Evolutionary conservation across 1,140 invertebrate species (phyloP).

Genomic region (Eulimnadia texana): DNA sequence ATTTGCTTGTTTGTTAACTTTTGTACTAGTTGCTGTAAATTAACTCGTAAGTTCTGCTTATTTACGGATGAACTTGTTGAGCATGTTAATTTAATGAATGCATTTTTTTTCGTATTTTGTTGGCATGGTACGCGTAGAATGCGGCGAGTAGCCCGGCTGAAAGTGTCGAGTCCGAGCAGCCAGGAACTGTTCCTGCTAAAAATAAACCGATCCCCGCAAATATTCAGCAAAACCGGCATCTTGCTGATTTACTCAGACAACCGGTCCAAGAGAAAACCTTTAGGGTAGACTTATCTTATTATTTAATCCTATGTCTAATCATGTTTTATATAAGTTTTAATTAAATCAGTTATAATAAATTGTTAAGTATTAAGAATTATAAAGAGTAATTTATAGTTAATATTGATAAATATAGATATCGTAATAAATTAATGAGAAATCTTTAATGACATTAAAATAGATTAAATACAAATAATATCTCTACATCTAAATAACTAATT

Average conservation of each 20-base stretch:
- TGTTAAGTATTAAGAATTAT: background rate
- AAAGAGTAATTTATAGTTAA: too few species aligned
- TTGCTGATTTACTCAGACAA: constrained; percentile 12
- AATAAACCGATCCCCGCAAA: constrained; percentile 10
- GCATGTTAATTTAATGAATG: background rate
- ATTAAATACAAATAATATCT: too few species aligned
- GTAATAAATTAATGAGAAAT: too few species aligned
- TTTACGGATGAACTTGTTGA: background rate
- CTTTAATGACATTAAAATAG: too few species aligned
- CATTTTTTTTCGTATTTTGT: background rate
- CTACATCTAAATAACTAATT: too few species aligned
- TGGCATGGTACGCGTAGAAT: constrained; percentile 4
- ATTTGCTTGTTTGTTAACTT: too few species aligned
- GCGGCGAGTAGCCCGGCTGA: background rate
- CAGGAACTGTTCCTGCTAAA: background rate
- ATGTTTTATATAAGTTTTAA: background rate
- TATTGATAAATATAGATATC: too few species aligned
- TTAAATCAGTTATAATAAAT: background rate
- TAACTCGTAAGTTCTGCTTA: too few species aligned
- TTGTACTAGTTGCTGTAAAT: too few species aligned
- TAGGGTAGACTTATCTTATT: constrained; percentile 9
- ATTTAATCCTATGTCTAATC: background rate
- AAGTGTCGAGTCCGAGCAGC: background rate
- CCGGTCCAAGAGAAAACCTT: constrained; percentile 1
- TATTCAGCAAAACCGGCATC: constrained; percentile 15